Conservation (phyloP, 2,113 vertebrate genomes). For the Heterotis niloticus region DNA sequence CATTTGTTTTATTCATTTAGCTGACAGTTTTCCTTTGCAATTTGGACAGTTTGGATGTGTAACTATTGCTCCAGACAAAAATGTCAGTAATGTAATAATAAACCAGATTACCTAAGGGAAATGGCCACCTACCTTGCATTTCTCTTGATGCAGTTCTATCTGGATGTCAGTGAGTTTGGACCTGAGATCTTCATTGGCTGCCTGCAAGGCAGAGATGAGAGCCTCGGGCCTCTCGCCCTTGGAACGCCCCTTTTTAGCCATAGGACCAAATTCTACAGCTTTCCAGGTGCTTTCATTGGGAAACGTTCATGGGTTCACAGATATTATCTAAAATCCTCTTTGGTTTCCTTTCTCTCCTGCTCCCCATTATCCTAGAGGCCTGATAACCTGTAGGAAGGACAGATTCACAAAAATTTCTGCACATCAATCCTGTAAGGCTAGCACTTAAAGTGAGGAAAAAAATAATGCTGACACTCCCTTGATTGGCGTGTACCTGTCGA, state of each 20-base stretch:
- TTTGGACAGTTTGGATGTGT: too few relatives aligned
- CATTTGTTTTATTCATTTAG: too few relatives aligned
- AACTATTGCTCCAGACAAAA: background rate
- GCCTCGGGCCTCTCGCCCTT: constrained; percentile 98
- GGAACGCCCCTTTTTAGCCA: constrained; percentile 94
- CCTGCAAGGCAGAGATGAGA: constrained; percentile 90
- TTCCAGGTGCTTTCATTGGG: constrained; percentile 61
- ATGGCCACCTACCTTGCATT: constrained; percentile 82
- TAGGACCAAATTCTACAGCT: constrained; percentile 62
- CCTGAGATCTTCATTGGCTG: constrained; percentile 98
- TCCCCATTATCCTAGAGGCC: constrained; percentile 67
- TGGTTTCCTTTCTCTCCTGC: constrained; percentile 68
- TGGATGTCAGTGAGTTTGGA: constrained; percentile 98
- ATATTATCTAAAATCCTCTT: constrained; percentile 60
- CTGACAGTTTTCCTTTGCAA: too few relatives aligned
- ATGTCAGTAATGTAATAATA: background rate
- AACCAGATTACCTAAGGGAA: background rate
- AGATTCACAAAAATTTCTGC: constrained; percentile 7
- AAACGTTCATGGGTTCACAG: constrained; percentile 72
- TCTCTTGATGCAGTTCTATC: constrained; percentile 98
- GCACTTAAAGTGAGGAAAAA: too few relatives aligned
- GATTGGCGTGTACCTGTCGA: too few relatives aligned
- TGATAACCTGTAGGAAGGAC: constrained; percentile 42
- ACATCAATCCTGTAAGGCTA: background rate
- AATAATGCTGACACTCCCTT: too few relatives aligned